These are phyloP conservation scores for Pseudocheirus occidentalis DNA, from an alignment of 2,797 vertebrate species.

Conservation along the genomic window DNA sequence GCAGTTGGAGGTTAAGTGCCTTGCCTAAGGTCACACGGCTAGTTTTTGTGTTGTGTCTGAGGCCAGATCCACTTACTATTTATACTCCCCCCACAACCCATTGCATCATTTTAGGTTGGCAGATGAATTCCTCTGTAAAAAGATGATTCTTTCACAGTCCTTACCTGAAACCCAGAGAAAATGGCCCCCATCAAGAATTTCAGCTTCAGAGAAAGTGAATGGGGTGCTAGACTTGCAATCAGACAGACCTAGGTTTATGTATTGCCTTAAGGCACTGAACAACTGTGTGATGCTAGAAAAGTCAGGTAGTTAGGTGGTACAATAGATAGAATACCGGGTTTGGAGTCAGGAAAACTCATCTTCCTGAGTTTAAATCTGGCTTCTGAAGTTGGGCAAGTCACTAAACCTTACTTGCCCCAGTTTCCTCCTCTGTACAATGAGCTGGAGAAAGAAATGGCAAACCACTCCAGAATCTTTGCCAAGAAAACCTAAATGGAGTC, in stretches of 20 bases:
- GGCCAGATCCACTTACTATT: not conserved
- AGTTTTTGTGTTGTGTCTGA: too few species aligned
- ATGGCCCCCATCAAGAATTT: not conserved
- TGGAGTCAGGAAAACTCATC: not conserved
- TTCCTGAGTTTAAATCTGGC: too few species aligned
- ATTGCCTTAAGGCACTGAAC: not conserved
- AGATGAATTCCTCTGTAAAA: not conserved
- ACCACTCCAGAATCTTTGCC: too few species aligned
- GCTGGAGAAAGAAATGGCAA: too few species aligned
- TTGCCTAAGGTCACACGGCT: too few species aligned
- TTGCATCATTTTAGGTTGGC: not conserved
- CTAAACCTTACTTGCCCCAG: too few species aligned
- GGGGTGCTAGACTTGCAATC: not conserved
- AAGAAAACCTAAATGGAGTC: too few species aligned
- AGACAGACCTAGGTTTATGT: not conserved
- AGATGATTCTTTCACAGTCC: not conserved
- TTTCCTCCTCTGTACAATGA: too few species aligned
- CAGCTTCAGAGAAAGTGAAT: not conserved
- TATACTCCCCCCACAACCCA: not conserved
- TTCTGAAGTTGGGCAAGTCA: too few species aligned
- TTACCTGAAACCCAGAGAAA: not conserved
- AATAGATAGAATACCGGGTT: not conserved
- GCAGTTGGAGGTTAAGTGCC: too few species aligned
- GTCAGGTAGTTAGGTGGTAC: not conserved
- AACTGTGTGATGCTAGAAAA: not conserved